These are phyloP conservation scores for Apistogramma diplotaenia DNA, from an alignment of 2,113 vertebrate genomes.

Conservation along the genomic window DNA sequence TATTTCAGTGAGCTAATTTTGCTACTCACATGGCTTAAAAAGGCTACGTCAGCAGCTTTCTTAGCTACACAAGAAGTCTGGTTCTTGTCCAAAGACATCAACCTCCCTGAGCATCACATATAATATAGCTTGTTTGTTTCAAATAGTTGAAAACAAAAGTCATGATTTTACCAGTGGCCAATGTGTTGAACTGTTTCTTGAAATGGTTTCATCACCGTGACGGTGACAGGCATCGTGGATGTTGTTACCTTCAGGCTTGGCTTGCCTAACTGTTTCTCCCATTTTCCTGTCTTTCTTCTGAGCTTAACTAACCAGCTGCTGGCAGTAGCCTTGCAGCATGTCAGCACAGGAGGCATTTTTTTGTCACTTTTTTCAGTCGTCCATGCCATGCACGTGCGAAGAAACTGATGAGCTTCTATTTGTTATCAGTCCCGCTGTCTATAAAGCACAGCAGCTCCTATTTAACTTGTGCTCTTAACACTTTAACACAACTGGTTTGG, in stretches of 20 bases:
- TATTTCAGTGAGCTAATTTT: not conserved
- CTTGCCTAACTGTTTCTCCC: not conserved
- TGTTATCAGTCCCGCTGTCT: not conserved
- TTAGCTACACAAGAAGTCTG: not conserved
- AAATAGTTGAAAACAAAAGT: not conserved
- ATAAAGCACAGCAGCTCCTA: not conserved
- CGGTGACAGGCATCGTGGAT: not conserved
- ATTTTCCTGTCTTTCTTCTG: not conserved
- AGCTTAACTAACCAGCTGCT: not conserved
- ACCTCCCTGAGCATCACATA: too few relatives aligned
- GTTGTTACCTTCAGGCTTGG: not conserved
- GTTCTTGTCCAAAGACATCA: not conserved
- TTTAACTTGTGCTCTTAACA: not conserved
- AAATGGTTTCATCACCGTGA: not conserved
- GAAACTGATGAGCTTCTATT: not conserved
- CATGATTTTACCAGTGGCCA: not conserved
- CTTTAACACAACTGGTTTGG: not conserved
- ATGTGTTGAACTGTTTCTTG: not conserved
- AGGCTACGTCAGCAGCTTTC: not conserved
- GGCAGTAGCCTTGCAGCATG: not conserved
- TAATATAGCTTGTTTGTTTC: not conserved
- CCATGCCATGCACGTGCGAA: not conserved
- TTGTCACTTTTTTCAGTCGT: not conserved
- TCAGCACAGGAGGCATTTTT: constrained; percentile 1
- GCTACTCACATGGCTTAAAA: not conserved